Evolutionary conservation across 1,140 invertebrate species (phyloP), one percentile per base, ranked within the genome.

Genomic region (Drosophila tropicalis): DNA sequence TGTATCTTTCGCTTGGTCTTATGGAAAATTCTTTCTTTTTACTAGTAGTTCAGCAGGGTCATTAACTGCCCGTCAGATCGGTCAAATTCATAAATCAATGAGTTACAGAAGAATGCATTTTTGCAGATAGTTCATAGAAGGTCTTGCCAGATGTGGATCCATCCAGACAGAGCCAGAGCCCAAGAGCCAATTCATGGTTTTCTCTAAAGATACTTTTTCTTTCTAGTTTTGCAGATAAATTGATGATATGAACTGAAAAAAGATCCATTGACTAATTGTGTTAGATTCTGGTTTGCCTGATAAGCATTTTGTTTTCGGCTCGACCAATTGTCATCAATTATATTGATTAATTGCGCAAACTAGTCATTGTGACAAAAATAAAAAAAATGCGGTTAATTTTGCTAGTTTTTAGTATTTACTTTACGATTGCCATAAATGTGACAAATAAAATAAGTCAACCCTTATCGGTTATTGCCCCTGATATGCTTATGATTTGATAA

Each of bases 51-150:
- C 44, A 51, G 74, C 82, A 86, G 82, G 82, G 82, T 85, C 82
- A 85, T 85, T 85, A 85, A 87, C 82, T 85, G 82, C 47, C 65
- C 64, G 25, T 13, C 39, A 67, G 44, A 60, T 69, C 82, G 83
- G 82, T 85, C 82, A 85, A 85, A 85, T 85, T 85, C 82, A 85
- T 85, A 85, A 85, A 85, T 85, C 82, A 85, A 79, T 86, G 78
- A 69, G 74, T 34, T 55, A 17, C 44, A 51, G 34, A 86, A 85
- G 82, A 85, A 86, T 85, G 82, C 78, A 81, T 66, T 69, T 86
- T 47, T 4, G 22, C 63, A 65, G 62, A 68, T 76, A 70, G 62
- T 69, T 79, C 64, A 55, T 44, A 62, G 32, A 65, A 56, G 36
- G 36, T 39, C 36, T 39, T 39, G 36, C 36, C 36, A 39, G 44